phyloP scores from a whole-genome alignment of 2,113 vertebrate genomes.

The Microcebus lehilahytsara region DNA sequence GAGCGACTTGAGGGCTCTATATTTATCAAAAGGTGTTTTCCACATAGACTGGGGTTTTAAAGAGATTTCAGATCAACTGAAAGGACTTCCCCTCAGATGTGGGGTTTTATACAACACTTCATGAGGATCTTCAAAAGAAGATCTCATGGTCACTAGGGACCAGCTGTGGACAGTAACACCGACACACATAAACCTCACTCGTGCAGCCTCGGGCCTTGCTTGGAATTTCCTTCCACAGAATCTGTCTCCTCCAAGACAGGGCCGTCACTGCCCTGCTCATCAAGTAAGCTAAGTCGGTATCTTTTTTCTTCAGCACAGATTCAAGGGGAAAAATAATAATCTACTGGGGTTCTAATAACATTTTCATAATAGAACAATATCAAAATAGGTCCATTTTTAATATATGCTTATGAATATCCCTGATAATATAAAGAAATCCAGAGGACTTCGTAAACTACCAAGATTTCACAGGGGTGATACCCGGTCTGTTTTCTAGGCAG shows the following conservation, averaged over 20 bases:
- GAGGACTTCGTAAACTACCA: slow-evolving; percentile 52
- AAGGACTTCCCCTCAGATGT: background rate
- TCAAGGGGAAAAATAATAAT: slow-evolving; percentile 51
- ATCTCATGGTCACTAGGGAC: background rate
- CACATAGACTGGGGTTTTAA: background rate
- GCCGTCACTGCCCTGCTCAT: background rate
- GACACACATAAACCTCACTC: background rate
- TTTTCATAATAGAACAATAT: slow-evolving; percentile 63
- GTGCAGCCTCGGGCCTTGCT: background rate
- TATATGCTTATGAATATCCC: slow-evolving; percentile 70
- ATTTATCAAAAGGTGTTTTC: background rate
- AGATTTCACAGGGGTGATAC: slow-evolving; percentile 44
- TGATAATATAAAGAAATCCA: slow-evolving; percentile 46
- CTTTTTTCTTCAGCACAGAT: slow-evolving; percentile 58
- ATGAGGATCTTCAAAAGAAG: slow-evolving; percentile 7
- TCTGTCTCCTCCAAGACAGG: background rate
- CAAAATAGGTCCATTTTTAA: slow-evolving; percentile 69
- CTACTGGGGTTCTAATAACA: slow-evolving; percentile 51
- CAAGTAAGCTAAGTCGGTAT: background rate
- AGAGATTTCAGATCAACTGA: background rate
- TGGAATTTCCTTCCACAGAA: background rate
- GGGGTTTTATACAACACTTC: background rate
- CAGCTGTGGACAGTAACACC: background rate
- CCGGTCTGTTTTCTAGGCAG: slow-evolving; percentile 52
- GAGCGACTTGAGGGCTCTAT: background rate